Percentiles rank a stretch among this genome's conserved stretches.
These are phyloP conservation scores for Salarias fasciatus DNA, from an alignment of 2,797 vertebrate genomes.

Conservation along the genomic window DNA sequence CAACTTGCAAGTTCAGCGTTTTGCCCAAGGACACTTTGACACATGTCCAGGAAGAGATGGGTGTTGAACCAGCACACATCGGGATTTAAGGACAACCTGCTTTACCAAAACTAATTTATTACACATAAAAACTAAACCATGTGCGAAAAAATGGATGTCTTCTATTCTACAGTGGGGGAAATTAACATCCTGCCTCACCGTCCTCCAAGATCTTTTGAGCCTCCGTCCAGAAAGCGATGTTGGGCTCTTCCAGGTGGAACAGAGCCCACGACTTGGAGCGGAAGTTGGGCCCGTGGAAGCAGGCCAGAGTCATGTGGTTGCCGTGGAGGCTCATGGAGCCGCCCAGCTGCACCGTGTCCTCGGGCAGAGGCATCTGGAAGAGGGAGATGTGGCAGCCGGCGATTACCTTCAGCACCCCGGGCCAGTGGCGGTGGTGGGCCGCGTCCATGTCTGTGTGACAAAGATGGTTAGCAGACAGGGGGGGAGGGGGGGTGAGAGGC, in stretches of 20 bases:
- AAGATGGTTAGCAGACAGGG: background rate
- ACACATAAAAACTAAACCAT: no score
- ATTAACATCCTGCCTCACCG: conserved; percentile 80
- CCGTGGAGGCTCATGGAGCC: conserved; percentile 98
- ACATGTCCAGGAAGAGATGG: no score
- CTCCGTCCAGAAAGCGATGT: conserved; percentile 99
- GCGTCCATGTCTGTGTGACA: conserved; percentile 89
- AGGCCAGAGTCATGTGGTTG: conserved; percentile 98
- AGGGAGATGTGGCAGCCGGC: conserved; percentile 98
- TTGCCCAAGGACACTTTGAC: no score
- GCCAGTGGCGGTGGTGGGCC: conserved; percentile 98
- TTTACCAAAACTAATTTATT: no score
- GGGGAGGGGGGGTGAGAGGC: conserved; percentile 13
- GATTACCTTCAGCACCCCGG: conserved; percentile 93
- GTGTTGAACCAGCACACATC: no score
- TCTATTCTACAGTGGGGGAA: background rate
- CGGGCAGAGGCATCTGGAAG: conserved; percentile 95
- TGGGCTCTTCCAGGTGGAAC: conserved; percentile 98
- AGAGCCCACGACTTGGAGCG: conserved; percentile 98
- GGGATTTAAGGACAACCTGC: no score
- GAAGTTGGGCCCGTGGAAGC: conserved; percentile 98
- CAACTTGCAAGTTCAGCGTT: no score
- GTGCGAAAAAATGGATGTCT: no score
- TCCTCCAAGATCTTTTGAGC: conserved; percentile 99
- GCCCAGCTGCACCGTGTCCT: conserved; percentile 96